These are phyloP conservation scores for Drosophila persimilis DNA, from an alignment of 1,140 invertebrate genomes.

Conservation along the genomic window DNA sequence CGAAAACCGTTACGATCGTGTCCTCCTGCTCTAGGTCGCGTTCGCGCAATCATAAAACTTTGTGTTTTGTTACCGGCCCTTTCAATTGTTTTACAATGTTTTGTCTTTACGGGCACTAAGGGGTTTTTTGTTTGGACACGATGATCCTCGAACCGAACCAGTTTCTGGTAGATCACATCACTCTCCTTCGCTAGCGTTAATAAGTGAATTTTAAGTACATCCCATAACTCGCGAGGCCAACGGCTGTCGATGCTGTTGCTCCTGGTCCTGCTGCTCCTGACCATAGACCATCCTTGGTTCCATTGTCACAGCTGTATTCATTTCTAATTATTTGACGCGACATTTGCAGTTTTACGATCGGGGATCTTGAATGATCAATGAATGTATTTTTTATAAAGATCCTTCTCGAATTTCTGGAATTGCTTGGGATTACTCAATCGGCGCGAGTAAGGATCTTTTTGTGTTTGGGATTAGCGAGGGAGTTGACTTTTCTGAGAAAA, in stretches of 20 bases:
- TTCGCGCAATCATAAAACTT: conserved; percentile 62
- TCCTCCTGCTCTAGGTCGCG: conserved; percentile 35
- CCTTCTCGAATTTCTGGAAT: conserved; percentile 24
- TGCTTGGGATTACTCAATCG: conserved; percentile 61
- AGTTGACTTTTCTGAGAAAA: neutral
- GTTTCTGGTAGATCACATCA: conserved; percentile 26
- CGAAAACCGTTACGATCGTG: conserved; percentile 24
- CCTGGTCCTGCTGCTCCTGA: conserved; percentile 30
- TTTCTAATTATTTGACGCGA: conserved; percentile 70
- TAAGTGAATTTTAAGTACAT: conserved; percentile 68
- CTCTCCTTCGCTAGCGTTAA: conserved; percentile 42
- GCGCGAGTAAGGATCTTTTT: conserved; percentile 19
- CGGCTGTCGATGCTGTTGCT: conserved; percentile 22
- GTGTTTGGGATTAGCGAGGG: conserved; percentile 26
- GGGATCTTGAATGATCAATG: conserved; percentile 50
- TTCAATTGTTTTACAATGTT: conserved; percentile 73
- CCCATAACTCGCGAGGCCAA: conserved; percentile 36
- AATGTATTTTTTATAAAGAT: conserved; percentile 51
- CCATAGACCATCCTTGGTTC: conserved; percentile 28
- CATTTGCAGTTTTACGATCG: conserved; percentile 33
- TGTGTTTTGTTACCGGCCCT: conserved; percentile 41
- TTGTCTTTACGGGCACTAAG: conserved; percentile 68
- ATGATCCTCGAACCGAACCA: conserved; percentile 31
- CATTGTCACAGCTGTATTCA: conserved; percentile 66
- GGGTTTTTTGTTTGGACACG: conserved; percentile 74